A percentile compares a stretch with the other conserved stretches of the same genome.
phyloP scores from a whole-genome alignment of 2,888 invertebrate species.

The Acrobasis consociella region DNA sequence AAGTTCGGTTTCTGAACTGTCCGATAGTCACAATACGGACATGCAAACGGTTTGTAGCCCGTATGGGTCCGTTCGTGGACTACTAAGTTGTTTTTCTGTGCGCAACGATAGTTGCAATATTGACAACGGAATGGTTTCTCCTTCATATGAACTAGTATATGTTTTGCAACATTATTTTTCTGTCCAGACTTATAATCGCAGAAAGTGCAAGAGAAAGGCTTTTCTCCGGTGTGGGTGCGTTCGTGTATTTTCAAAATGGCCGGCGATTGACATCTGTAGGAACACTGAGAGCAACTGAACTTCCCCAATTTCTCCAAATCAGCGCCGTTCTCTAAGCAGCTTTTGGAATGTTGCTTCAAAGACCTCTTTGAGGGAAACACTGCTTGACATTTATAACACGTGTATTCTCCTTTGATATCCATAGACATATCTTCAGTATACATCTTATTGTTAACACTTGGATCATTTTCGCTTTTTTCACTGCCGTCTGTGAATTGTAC shows the following conservation, averaged over 20 bases:
- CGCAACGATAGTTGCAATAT: constrained; percentile 77
- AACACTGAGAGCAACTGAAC: constrained; percentile 68
- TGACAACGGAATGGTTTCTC: constrained; percentile 77
- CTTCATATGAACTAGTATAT: constrained; percentile 78
- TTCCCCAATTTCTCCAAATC: constrained; percentile 63
- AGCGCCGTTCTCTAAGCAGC: constrained; percentile 48
- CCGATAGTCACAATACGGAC: constrained; percentile 74
- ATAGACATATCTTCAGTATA: constrained; percentile 52
- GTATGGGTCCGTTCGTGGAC: constrained; percentile 80
- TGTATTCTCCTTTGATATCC: constrained; percentile 70
- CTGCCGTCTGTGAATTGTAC: constrained; percentile 25
- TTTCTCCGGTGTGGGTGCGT: constrained; percentile 74
- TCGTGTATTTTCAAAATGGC: constrained; percentile 79
- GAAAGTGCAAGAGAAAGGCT: constrained; percentile 73
- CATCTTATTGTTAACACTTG: constrained; percentile 48
- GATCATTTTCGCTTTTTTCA: constrained; percentile 50
- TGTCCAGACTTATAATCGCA: constrained; percentile 79
- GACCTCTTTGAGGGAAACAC: constrained; percentile 66
- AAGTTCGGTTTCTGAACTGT: constrained; percentile 79
- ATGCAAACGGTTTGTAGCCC: constrained; percentile 76
- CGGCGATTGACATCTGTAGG: constrained; percentile 75
- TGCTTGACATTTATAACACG: constrained; percentile 68
- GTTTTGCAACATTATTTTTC: constrained; percentile 78
- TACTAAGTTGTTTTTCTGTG: constrained; percentile 77
- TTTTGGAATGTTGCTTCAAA: constrained; percentile 67